Evolutionary conservation across 2,888 invertebrate genomes (phyloP).

Genomic region (Agrochola lychnidis): DNA sequence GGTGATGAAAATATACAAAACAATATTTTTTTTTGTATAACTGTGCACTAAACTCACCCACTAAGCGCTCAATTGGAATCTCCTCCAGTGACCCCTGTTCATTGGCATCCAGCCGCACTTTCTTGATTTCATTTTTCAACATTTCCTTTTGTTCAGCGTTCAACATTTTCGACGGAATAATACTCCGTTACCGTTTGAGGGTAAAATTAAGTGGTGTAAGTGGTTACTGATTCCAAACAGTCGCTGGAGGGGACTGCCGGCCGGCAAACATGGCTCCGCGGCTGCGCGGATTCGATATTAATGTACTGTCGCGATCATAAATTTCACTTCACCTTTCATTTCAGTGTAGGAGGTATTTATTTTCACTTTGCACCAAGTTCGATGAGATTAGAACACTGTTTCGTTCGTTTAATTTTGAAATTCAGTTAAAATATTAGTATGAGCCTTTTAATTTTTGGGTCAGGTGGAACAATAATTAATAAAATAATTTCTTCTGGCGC

Average conservation of each 20-base stretch:
- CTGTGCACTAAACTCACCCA: constrained; percentile 25
- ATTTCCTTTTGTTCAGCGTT: constrained; percentile 5
- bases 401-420: not conserved
- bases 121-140: constrained; percentile 15
- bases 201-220: not conserved
- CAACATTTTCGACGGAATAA: constrained; percentile 16
- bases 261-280: not conserved
- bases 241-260: not conserved
- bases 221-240: not conserved
- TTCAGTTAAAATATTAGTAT: not conserved
- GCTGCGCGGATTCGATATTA: constrained; percentile 38
- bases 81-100: not conserved
- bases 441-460: not conserved
- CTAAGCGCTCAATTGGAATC: constrained; percentile 8
- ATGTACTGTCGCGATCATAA: constrained; percentile 20
- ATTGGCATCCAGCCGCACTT: constrained; percentile 11
- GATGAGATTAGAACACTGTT: too few relatives aligned
- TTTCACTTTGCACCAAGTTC: not conserved
- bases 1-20: not conserved
- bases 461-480: not conserved
- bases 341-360: too few relatives aligned
- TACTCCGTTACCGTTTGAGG: not conserved
- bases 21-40: not conserved
- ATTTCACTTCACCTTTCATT: not conserved
- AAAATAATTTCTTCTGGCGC: not conserved